Percentiles rank a stretch among this genome's conserved stretches.
Evolutionary conservation across 2,797 vertebrate genomes (phyloP).

Genomic region (Eulemur coronatus): DNA sequence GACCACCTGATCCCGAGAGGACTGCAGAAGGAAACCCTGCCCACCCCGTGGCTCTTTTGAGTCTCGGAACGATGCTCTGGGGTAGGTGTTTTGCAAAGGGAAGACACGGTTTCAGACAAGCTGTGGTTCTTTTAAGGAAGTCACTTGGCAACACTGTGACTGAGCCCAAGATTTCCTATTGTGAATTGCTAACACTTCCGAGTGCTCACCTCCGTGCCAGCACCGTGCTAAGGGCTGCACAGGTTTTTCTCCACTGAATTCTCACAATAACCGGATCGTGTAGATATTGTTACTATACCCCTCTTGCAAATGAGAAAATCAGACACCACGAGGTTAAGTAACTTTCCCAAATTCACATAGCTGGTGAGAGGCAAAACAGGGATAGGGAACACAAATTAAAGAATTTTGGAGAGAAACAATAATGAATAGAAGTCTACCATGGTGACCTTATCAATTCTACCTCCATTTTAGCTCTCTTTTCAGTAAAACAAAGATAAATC

Average conservation of each 20-base stretch:
- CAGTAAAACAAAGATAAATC: not conserved
- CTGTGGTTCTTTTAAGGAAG: not conserved
- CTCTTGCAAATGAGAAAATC: not conserved
- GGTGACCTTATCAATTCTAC: accelerated
- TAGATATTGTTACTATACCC: accelerated
- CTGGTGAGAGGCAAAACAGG: not conserved
- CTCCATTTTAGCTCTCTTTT: not conserved
- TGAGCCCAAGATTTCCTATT: not conserved
- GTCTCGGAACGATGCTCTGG: not conserved
- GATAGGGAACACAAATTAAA: not conserved
- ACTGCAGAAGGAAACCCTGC: not conserved
- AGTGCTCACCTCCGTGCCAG: accelerated
- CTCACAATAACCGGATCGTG: too few relatives aligned
- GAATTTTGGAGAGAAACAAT: not conserved
- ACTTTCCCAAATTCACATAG: not conserved
- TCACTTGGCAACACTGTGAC: accelerated
- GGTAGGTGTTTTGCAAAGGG: not conserved
- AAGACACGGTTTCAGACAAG: not conserved
- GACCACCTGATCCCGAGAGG: accelerated
- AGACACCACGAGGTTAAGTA: not conserved
- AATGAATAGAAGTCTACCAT: not conserved
- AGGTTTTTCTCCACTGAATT: not conserved
- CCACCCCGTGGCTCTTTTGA: accelerated
- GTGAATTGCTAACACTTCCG: not conserved
- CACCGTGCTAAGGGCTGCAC: not conserved